Evolutionary conservation across 2,797 vertebrate species (phyloP).

Genomic region (Garrulus glandarius): DNA sequence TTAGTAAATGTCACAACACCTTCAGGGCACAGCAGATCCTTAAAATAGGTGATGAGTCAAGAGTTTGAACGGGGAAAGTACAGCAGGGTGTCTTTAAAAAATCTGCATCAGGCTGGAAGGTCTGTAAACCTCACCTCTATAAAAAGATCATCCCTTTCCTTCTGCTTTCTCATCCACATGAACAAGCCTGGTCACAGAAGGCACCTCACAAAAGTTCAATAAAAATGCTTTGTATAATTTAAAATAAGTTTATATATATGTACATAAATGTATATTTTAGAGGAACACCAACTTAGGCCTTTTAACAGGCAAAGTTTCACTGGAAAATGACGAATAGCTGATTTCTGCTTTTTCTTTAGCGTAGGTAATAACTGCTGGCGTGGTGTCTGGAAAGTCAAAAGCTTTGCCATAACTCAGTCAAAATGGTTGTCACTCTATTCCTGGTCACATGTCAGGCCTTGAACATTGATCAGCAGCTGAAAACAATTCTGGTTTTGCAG

Average conservation of each 20-base stretch:
- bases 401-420: not conserved
- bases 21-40: constrained; percentile 52
- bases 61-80: constrained; percentile 26
- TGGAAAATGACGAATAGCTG: not conserved
- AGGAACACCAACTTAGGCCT: not conserved
- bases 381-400: not conserved
- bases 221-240: not conserved
- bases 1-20: constrained; percentile 70
- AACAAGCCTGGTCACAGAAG: not conserved
- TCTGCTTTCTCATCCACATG: accelerated
- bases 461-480: not conserved
- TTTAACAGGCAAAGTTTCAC: not conserved
- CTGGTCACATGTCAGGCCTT: not conserved
- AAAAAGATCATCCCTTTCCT: not conserved
- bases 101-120: constrained; percentile 28
- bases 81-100: constrained; percentile 18
- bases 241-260: not conserved
- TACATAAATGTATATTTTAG: not conserved
- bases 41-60: constrained; percentile 61
- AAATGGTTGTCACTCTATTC: not conserved
- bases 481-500: not conserved
- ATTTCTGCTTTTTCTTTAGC: too few species aligned
- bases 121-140: not conserved
- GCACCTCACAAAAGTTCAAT: not conserved
- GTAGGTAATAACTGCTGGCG: accelerated